Base-by-base conservation (phyloP, 2,113 vertebrate genomes). In the Ctenodactylus gundi region DNA sequence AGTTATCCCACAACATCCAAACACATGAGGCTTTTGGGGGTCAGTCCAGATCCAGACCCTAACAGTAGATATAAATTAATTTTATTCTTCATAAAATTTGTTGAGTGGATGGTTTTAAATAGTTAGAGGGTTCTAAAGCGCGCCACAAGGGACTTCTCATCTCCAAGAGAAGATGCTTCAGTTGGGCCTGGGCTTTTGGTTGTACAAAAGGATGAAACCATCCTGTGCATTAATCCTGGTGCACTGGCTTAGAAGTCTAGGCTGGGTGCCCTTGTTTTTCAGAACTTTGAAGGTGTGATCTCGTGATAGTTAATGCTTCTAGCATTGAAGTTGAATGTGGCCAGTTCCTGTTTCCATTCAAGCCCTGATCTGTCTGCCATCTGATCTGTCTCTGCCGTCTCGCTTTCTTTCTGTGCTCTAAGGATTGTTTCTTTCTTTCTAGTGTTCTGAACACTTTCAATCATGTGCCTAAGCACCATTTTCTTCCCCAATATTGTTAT, bases 51-150 rank as follows among this genome's bases (percentile, higher is more conserved):
- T n/a, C n/a, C n/a, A n/a, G n/a, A n/a, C n/a, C n/a, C n/a, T n/a
- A n/a, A n/a, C n/a, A 83, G n/a, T 51, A 60, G 20, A 31, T 41
- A 57, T 36, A 55, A 8, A 83, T 86, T 88, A 72, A 72, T 77
- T 90, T 83, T 18, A 57, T 64, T 77, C 34, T 72, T 72, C 1
- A 64, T 53, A 76, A 92, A 72, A 89, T 82, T 49, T 84, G 20
- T 84, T 51, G 18, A 39, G 25, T 85, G 25, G 58, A 44, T 88
- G 85, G 31, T 91, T 95, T 90, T 88, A 53, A 91, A 46, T 76
- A 21, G n/a, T 34, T 18, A 53, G 72, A 31, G 62, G 27, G 58
- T 53, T 77, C 76, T 29, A 70, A 78, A 72, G 57, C 21, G 11
- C 31, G 4, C 23, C 39, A 51, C 25, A 17, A 27, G 53, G 58